Conservation (phyloP, 1,140 invertebrate genomes). For the Stegodyphus mimosarum region DNA sequence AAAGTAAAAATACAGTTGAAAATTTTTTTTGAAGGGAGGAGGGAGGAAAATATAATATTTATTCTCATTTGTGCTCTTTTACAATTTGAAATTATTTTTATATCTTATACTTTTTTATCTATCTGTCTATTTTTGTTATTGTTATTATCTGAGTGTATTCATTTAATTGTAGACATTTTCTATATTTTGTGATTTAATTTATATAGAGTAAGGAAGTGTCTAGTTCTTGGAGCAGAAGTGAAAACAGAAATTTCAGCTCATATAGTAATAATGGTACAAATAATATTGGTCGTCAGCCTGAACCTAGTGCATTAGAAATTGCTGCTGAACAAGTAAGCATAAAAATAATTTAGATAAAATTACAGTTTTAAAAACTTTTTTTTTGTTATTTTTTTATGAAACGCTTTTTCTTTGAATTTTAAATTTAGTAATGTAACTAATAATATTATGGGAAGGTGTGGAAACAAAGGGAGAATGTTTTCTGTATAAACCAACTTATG, state of each 20-base stretch:
- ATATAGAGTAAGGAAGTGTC: conserved; percentile 33
- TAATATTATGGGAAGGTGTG: too few relatives aligned
- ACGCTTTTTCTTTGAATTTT: too few relatives aligned
- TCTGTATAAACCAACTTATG: too few relatives aligned
- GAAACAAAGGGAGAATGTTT: too few relatives aligned
- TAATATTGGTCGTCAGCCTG: conserved; percentile 41
- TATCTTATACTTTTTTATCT: background rate
- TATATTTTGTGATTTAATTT: too few relatives aligned
- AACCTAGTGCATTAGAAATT: conserved; percentile 79
- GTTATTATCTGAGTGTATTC: too few relatives aligned
- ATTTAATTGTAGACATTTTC: too few relatives aligned
- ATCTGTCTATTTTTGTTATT: background rate
- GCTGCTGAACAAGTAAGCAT: conserved; percentile 89
- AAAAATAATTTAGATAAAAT: background rate
- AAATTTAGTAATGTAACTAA: too few relatives aligned
- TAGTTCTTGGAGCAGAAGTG: conserved; percentile 31
- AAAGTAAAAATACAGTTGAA: too few relatives aligned
- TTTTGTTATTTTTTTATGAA: background rate
- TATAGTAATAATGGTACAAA: conserved; percentile 6
- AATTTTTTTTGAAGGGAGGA: too few relatives aligned
- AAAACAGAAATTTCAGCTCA: conserved; percentile 21
- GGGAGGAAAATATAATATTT: background rate
- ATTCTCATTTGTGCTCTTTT: background rate
- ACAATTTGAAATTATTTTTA: background rate
- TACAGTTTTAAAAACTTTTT: background rate